Conservation (phyloP, 2,797 vertebrate genomes). For the Halcyon chelicuti region DNA sequence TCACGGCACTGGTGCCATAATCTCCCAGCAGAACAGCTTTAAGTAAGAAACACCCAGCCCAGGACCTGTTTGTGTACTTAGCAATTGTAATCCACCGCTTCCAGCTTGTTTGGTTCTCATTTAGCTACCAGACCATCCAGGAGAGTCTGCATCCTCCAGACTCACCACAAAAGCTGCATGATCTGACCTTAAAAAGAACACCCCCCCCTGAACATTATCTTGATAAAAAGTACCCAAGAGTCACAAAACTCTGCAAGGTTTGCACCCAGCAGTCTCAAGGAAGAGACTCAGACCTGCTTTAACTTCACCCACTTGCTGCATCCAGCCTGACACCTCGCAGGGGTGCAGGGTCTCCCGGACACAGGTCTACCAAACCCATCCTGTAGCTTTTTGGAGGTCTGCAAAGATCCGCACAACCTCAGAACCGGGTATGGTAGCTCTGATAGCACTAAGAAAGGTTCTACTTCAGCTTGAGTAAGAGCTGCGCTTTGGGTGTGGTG, state of each 20-base stretch:
- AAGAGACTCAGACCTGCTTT: background rate
- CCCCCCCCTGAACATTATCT: rapidly evolving
- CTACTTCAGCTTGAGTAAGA: background rate
- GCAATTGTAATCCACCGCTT: background rate
- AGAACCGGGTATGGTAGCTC: background rate
- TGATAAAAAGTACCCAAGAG: background rate
- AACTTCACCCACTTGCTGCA: background rate
- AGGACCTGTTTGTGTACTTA: background rate
- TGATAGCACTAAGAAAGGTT: background rate
- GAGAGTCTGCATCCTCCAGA: background rate
- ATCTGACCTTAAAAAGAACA: background rate
- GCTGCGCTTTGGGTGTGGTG: background rate
- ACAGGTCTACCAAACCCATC: rapidly evolving
- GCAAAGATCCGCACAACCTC: background rate
- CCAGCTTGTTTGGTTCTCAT: background rate
- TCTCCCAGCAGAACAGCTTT: background rate
- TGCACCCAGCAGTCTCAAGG: background rate
- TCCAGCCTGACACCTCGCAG: background rate
- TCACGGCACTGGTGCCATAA: background rate
- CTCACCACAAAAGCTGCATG: background rate
- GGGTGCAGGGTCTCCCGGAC: background rate
- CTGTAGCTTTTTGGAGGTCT: background rate
- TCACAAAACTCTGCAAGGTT: background rate
- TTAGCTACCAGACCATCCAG: background rate
- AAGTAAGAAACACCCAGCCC: background rate